These are phyloP conservation scores for Bicyclus anynana DNA, from an alignment of 1,140 invertebrate genomes.

Conservation along the genomic window DNA sequence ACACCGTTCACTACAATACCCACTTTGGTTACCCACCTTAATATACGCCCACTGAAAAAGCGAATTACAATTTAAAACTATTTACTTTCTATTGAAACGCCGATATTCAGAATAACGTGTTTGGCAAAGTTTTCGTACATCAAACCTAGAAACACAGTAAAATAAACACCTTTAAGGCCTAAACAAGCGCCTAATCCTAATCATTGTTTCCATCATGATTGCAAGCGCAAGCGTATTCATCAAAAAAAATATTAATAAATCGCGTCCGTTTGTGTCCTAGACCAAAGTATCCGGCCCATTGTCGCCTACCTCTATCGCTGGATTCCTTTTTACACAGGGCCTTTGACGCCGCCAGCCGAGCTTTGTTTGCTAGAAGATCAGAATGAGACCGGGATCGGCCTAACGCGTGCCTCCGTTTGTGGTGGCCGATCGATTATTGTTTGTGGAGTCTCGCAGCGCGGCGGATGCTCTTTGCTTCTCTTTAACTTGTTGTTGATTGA, in stretches of 20 bases:
- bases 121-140: no score
- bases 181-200: no score
- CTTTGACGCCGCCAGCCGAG: conserved; percentile 55
- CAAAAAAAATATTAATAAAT: background rate
- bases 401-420: conserved; percentile 48
- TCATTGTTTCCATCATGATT: no score
- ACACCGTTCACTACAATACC: no score
- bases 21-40: no score
- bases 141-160: no score
- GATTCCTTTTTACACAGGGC: conserved; percentile 72
- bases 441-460: conserved; percentile 34
- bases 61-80: no score
- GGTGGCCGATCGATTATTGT: conserved; percentile 37
- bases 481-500: conserved; percentile 3
- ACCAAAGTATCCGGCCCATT: conserved; percentile 58
- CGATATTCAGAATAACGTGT: no score
- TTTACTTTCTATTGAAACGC: no score
- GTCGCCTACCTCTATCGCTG: conserved; percentile 74
- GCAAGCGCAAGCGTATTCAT: no score
- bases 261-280: conserved; percentile 26
- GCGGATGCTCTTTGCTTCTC: conserved; percentile 10
- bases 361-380: conserved; percentile 70
- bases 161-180: no score
- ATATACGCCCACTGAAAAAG: no score
- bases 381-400: conserved; percentile 50